phyloP scores from a whole-genome alignment of 1,140 invertebrate genomes.

The Armadillidium nasatum region DNA sequence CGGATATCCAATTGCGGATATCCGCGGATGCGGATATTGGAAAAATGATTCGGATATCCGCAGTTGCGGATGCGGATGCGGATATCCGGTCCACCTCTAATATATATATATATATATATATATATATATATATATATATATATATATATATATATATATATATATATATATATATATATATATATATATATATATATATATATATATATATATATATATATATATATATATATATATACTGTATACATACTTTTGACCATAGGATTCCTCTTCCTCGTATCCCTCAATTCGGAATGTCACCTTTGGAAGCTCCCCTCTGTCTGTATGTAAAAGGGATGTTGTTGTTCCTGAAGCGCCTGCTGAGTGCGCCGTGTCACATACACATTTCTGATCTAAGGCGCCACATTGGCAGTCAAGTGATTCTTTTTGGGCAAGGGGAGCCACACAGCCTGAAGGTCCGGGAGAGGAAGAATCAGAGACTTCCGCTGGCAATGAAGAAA shows the following conservation, averaged over 20 bases:
- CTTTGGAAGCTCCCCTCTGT: background rate
- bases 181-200: too few species aligned
- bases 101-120: too few species aligned
- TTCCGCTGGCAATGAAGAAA: background rate
- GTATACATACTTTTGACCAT: background rate
- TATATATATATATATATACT: background rate
- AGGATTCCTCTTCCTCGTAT: background rate
- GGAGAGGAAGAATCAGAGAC: background rate
- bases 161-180: too few species aligned
- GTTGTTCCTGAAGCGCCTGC: background rate
- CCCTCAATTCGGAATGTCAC: background rate
- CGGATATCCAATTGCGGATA: too few species aligned
- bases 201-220: background rate
- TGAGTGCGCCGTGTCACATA: background rate
- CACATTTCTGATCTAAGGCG: background rate
- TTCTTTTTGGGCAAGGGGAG: background rate
- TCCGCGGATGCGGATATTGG: too few species aligned
- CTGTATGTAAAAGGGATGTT: background rate
- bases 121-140: too few species aligned
- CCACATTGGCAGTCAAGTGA: background rate
- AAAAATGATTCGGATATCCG: too few species aligned
- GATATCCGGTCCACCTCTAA: too few species aligned
- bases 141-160: too few species aligned
- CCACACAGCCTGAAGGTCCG: background rate
- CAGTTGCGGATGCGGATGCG: too few species aligned